These are phyloP conservation scores for Mormyrops attenuatus DNA, from an alignment of 2,797 vertebrate genomes.

Conservation along the genomic window DNA sequence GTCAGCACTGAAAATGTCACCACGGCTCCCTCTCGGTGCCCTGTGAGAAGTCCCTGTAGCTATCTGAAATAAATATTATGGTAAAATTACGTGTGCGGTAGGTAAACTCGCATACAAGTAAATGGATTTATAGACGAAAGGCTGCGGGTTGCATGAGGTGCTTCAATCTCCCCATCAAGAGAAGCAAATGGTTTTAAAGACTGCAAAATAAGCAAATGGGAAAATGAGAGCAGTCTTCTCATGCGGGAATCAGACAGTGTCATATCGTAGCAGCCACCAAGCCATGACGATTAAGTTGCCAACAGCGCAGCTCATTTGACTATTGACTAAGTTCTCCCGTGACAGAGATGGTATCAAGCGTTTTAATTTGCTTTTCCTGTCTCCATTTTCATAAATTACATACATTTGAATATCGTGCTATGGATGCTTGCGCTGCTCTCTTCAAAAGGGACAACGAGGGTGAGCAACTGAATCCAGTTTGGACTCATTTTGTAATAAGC, in stretches of 20 bases:
- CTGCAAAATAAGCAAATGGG: not conserved
- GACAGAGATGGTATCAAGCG: not conserved
- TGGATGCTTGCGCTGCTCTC: not conserved
- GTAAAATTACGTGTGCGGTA: not conserved
- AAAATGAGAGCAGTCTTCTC: not conserved
- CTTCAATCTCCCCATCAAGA: not conserved
- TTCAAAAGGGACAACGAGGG: not conserved
- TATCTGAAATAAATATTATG: not conserved
- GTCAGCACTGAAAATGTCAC: not conserved
- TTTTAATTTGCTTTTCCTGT: conserved; percentile 8
- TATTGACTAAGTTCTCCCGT: not conserved
- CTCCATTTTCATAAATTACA: conserved; percentile 1
- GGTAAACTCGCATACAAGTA: not conserved
- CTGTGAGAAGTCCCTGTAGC: not conserved
- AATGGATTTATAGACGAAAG: not conserved
- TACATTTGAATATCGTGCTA: not conserved
- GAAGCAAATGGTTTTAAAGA: not conserved
- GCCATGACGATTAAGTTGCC: not conserved
- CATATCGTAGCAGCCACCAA: not conserved
- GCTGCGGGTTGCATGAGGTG: not conserved
- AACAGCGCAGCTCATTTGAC: not conserved
- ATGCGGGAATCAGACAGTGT: not conserved
- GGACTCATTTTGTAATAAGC: not conserved
- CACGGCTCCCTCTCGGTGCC: not conserved
- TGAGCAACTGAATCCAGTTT: not conserved